Conservation (phyloP, 2,888 invertebrate genomes). For the Phyto melanocephala region DNA sequence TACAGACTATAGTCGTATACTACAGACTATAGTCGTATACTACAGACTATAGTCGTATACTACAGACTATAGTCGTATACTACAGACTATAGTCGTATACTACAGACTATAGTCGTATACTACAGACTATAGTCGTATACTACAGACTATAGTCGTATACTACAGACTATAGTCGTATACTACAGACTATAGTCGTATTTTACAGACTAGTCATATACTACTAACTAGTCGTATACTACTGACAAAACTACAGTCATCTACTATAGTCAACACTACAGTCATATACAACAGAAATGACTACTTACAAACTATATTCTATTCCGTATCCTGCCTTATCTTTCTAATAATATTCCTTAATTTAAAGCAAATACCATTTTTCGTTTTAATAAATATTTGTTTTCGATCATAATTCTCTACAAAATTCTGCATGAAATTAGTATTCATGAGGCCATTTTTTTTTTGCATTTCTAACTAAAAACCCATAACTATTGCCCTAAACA, state of each 20-base stretch:
- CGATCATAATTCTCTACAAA: too few relatives aligned
- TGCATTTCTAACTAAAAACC: background rate
- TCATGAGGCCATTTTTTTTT: too few relatives aligned
- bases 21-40: background rate
- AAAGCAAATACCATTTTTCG: background rate
- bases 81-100: background rate
- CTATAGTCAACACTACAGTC: background rate
- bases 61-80: background rate
- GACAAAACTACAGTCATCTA: background rate
- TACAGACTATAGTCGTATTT: background rate
- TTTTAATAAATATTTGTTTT: background rate
- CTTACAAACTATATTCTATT: background rate
- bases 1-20: background rate
- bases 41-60: background rate
- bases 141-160: background rate
- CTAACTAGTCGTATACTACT: background rate
- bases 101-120: background rate
- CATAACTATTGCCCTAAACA: background rate
- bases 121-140: background rate
- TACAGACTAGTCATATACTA: background rate
- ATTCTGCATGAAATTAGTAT: too few relatives aligned
- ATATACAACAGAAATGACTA: background rate
- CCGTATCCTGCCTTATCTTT: background rate
- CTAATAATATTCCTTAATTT: background rate
- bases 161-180: background rate